Percentiles rank a stretch among this genome's conserved stretches.
These are phyloP conservation scores for Rhaphigaster nebulosa DNA, from an alignment of 2,888 invertebrate genomes.

Conservation along the genomic window DNA sequence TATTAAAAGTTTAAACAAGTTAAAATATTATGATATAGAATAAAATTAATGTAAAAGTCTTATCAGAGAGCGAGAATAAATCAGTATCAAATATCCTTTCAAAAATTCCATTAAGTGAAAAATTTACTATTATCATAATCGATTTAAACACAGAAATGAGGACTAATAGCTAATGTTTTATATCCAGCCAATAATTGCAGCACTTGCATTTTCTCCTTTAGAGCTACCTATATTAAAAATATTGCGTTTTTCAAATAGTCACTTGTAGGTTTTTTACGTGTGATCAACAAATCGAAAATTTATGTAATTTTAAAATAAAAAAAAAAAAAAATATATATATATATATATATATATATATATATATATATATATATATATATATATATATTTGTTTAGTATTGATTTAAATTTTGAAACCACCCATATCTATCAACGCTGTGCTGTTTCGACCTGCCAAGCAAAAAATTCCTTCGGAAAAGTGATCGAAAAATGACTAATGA, in stretches of 20 bases:
- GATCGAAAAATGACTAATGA: too few species aligned
- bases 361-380: too few species aligned
- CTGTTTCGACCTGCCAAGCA: too few species aligned
- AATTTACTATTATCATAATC: background rate
- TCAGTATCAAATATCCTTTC: background rate
- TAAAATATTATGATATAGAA: background rate
- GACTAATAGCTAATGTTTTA: background rate
- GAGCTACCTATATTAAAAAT: background rate
- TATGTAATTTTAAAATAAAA: too few species aligned
- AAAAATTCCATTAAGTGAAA: background rate
- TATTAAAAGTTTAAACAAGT: background rate
- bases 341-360: too few species aligned
- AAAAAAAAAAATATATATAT: too few species aligned
- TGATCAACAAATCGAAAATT: too few species aligned
- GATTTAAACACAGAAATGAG: background rate
- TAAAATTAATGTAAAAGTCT: background rate
- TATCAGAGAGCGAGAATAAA: background rate
- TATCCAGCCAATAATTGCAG: background rate
- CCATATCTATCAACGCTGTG: too few species aligned
- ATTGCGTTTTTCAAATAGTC: background rate
- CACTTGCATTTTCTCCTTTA: background rate
- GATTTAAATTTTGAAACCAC: too few species aligned
- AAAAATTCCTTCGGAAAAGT: too few species aligned
- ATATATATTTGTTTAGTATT: too few species aligned
- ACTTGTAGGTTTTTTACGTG: too few species aligned